Base-by-base conservation (phyloP, 1,140 invertebrate genomes). In the Dufourea novaeangliae region DNA sequence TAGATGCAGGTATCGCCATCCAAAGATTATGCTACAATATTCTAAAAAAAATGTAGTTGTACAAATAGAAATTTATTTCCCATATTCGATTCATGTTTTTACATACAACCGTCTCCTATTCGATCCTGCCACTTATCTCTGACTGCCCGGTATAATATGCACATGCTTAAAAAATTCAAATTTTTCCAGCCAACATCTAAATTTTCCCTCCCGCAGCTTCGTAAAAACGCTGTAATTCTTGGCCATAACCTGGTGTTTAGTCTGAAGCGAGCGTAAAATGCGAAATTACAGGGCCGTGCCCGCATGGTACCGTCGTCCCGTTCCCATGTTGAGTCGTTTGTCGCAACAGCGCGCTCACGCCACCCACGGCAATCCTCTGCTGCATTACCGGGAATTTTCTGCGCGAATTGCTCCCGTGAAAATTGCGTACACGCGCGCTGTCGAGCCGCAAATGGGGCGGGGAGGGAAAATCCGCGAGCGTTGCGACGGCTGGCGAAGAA, bases 271-370 rank as follows among this genome's bases (percentile, higher is more conserved):
- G 63, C 52, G 54, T 68, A 63, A 69, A 59, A 39, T 34, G 50
- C 22, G 54, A 82, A 83, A 83, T 83, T 69, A 64, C 76, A 70
- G 64, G 22, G 59, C 22, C 17, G 34, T 52, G 67, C 56, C 17
- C 57, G 54, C 69, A 12, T 44, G 34, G n/a, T 41, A 41, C 20
- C 59, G 63, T n/a, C 29, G 32, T 32, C 56, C 44, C 44, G 44
- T 76, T 37, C 64, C 71, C 78, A 61, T 68, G 56, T 56, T 76
- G 56, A 78, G 72, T 80, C 78, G 69, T 52, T 50, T 75, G 70
- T 75, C 57, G 75, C 76, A 57, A 56, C 27, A 22, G 12, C 41
- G 22, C 22, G 14, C n/a, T n/a, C 34, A 7, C 27, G 29, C 71
- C 80, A 70, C 80, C 78, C 78, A 75, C 64, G 50, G n/a, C 22